Evolutionary conservation across 2,797 vertebrate genomes (phyloP), one percentile per base, ranked within the genome.

Genomic region (Sebastes nivosus): DNA sequence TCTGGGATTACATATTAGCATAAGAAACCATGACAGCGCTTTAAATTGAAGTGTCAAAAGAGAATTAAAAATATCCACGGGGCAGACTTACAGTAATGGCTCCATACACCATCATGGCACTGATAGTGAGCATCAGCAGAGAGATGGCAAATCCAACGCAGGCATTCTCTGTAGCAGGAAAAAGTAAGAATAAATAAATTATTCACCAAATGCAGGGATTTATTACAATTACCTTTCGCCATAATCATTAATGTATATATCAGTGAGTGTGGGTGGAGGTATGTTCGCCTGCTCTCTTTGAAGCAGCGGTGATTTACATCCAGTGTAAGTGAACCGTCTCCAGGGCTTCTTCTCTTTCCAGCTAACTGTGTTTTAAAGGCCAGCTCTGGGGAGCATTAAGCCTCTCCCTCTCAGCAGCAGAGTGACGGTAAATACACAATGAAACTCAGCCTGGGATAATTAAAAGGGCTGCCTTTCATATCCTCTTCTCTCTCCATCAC

Each of bases 81-180:
- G 38, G 25, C 27, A 73, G 83, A 97, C 99, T 98, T 96, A 99
- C 99, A 84, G 98, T 98, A 58, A 99, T 98, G 25, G 99, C 98
- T 83, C 99, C 99, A 0, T 99, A 99, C 42, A 99, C 98, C 97
- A 99, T 97, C 98, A 99, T 99, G 75, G 98, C 97, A 89, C 99
- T 99, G 95, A 99, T 99, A n/a, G 98, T 98, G 95, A 99, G 98
- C 97, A 99, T 99, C 90, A 99, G 95, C 63, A 99, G 96, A 69
- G 97, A 98, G 92, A 99, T 97, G 79, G 98, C 98, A 87, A 99
- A 99, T 67, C 98, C 97, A 87, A 99, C 97, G 0, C 97, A 99
- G 86, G 98, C 98, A 36, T 99, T 99, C 95, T 99, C 99, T 99
- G 93, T 4, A 67, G 27, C 59, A 54, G 67, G 66, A 77, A 34